Evolutionary conservation across 2,113 vertebrate species (phyloP).

Genomic region (Burhinus bistriatus): DNA sequence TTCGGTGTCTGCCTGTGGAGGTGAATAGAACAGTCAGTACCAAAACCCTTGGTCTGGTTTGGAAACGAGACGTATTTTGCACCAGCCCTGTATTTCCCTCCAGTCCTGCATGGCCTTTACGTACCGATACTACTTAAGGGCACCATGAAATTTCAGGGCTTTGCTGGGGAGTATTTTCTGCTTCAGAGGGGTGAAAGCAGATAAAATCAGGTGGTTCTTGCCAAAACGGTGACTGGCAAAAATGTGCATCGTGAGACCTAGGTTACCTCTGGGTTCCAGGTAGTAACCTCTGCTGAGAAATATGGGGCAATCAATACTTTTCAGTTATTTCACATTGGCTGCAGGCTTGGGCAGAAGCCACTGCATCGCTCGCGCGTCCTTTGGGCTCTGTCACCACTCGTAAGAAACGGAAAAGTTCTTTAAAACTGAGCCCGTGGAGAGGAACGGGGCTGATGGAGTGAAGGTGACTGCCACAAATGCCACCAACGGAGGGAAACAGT

Average conservation of each 20-base stretch:
- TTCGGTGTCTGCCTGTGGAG: not conserved
- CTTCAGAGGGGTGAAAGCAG: not conserved
- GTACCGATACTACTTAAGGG: not conserved
- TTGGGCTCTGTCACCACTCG: not conserved
- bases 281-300: not conserved
- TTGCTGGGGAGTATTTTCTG: not conserved
- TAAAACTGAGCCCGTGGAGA: fast-evolving
- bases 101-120: not conserved
- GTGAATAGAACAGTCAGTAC: not conserved
- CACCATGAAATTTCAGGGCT: not conserved
- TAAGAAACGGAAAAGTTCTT: not conserved
- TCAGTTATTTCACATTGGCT: not conserved
- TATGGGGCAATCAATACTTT: too few relatives aligned
- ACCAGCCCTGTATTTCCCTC: not conserved
- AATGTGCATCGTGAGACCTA: fast-evolving
- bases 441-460: not conserved
- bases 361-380: not conserved
- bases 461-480: not conserved
- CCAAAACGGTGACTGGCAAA: not conserved
- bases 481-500: not conserved
- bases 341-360: not conserved
- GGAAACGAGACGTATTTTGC: not conserved
- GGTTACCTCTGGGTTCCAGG: not conserved
- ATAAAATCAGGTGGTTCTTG: not conserved
- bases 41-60: not conserved